A percentile compares a stretch with the other conserved stretches of the same genome.
Conservation (phyloP, 2,113 vertebrate species). For the Capreolus pygargus region DNA sequence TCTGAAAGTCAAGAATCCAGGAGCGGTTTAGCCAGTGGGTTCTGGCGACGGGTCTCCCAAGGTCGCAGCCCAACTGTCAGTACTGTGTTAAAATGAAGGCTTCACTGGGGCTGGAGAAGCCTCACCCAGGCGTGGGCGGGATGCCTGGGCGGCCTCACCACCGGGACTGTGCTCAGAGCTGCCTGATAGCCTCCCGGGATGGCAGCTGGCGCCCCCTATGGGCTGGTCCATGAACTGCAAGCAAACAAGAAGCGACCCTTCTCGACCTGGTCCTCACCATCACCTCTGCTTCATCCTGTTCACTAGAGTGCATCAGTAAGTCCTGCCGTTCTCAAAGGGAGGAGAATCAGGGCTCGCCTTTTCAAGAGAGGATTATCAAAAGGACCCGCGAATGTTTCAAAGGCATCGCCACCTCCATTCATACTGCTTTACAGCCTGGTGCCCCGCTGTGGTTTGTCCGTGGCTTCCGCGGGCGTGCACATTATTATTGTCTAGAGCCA, state of each 20-base stretch:
- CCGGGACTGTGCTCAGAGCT: fast-evolving
- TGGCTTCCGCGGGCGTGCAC: fast-evolving
- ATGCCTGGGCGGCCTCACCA: neutral
- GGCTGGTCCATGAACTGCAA: too few species aligned
- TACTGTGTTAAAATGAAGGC: neutral
- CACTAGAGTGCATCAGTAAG: fast-evolving
- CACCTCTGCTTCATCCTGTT: fast-evolving
- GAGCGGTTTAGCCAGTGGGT: too few species aligned
- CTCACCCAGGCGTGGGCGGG: fast-evolving
- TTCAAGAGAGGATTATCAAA: neutral
- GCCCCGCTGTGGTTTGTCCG: neutral
- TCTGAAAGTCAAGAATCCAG: neutral
- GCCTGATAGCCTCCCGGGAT: fast-evolving
- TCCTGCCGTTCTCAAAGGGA: neutral
- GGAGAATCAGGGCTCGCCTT: neutral
- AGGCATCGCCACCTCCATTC: fast-evolving
- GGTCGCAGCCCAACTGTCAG: too few species aligned
- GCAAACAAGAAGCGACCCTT: neutral
- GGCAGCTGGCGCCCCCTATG: neutral
- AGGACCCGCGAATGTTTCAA: fast-evolving
- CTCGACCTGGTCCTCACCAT: fast-evolving
- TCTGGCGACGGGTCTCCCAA: too few species aligned
- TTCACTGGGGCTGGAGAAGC: neutral
- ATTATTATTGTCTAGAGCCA: fast-evolving
- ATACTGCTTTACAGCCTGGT: neutral